Evolutionary conservation across 2,113 vertebrate species (phyloP).

Genomic region (Mormyrus lacerda): DNA sequence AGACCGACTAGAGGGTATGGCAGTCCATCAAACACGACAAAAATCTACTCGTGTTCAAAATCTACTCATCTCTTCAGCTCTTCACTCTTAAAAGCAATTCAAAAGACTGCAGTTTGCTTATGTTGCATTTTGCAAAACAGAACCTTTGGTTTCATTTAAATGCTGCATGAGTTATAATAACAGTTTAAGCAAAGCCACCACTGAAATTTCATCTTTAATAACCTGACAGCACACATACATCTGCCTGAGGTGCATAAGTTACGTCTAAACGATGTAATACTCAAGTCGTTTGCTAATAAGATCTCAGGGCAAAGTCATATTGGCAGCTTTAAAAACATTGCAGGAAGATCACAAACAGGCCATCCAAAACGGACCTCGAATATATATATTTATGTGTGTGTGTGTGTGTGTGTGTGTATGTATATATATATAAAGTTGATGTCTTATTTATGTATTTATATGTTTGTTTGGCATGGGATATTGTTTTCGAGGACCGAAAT

Average conservation of each 20-base stretch:
- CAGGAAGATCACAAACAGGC: background rate
- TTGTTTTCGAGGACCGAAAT: too few species aligned
- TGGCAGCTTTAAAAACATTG: background rate
- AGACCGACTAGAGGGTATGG: background rate
- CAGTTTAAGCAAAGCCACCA: background rate
- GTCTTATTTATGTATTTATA: too few species aligned
- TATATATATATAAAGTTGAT: too few species aligned
- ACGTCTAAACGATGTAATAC: background rate
- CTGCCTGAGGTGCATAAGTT: background rate
- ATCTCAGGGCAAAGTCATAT: background rate
- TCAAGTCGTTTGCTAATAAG: background rate
- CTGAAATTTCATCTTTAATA: background rate
- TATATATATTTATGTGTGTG: too few species aligned
- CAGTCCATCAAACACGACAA: background rate
- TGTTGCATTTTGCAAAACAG: background rate
- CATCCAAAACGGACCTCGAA: background rate
- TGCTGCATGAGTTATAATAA: background rate
- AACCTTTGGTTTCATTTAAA: background rate
- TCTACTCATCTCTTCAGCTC: background rate
- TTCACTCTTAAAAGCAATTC: background rate
- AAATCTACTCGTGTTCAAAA: background rate
- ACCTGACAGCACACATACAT: background rate
- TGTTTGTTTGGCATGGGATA: too few species aligned
- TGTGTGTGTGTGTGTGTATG: too few species aligned
- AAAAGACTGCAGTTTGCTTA: background rate